Percentiles rank a stretch among this genome's conserved stretches.
Conservation (phyloP, 2,888 invertebrate genomes). For the Epinotia bilunana region DNA sequence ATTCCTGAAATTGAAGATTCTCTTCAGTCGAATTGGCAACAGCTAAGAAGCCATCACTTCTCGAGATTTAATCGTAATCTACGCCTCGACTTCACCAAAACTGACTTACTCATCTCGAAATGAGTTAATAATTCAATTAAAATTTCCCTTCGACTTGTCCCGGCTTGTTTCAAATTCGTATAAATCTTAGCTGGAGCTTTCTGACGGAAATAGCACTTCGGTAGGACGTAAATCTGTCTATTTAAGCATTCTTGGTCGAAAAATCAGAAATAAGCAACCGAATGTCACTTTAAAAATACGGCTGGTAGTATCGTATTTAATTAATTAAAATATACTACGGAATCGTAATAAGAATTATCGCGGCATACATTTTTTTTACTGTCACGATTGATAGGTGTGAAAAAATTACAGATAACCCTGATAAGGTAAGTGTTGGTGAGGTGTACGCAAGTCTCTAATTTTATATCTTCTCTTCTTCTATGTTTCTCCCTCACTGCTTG, state of each 20-base stretch:
- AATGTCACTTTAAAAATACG: constrained; percentile 61
- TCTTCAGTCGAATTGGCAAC: constrained; percentile 2
- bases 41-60: constrained; percentile 23
- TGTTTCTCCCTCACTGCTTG: too few species aligned
- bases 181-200: constrained; percentile 79
- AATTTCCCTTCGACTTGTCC: constrained; percentile 77
- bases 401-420: too few species aligned
- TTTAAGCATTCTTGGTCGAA: constrained; percentile 81
- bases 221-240: constrained; percentile 82
- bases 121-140: constrained; percentile 82
- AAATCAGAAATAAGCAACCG: constrained; percentile 79
- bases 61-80: constrained; percentile 52
- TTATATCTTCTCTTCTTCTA: too few species aligned
- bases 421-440: too few species aligned
- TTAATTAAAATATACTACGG: constrained; percentile 19
- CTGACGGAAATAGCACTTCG: constrained; percentile 82
- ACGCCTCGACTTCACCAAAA: constrained; percentile 63
- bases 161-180: constrained; percentile 80
- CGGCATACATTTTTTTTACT: background rate
- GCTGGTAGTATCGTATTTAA: background rate
- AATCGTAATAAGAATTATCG: background rate
- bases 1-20: background rate
- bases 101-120: constrained; percentile 61
- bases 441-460: too few species aligned
- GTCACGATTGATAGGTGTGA: too few species aligned